phyloP scores from a whole-genome alignment of 2,113 vertebrate species.

The Lipotes vexillifer region DNA sequence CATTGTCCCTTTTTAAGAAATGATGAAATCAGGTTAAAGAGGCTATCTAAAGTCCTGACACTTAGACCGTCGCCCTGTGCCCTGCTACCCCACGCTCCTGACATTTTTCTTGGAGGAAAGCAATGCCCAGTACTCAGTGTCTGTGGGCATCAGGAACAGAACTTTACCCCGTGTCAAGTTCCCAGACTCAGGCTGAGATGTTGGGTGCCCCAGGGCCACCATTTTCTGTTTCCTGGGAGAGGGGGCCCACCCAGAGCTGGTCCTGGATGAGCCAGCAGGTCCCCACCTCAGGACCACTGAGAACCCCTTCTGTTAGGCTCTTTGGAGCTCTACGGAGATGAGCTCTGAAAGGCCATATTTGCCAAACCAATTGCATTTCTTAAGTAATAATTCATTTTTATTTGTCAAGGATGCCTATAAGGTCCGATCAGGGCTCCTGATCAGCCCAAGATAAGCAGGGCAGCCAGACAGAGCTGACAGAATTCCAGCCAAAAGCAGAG shows the following conservation, averaged over 20 bases:
- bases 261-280: background rate
- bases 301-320: background rate
- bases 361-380: slow-evolving; percentile 63
- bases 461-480: slow-evolving; percentile 63
- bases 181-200: background rate
- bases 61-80: background rate
- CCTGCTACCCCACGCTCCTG: background rate
- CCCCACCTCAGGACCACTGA: background rate
- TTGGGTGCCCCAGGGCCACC: background rate
- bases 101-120: background rate
- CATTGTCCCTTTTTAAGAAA: background rate
- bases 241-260: background rate
- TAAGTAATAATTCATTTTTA: slow-evolving; percentile 72
- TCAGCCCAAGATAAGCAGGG: slow-evolving; percentile 65
- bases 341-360: background rate
- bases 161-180: background rate
- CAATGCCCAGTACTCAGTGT: background rate
- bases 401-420: slow-evolving; percentile 60
- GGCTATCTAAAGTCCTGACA: background rate
- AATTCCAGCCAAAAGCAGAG: slow-evolving; percentile 64
- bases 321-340: background rate
- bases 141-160: background rate
- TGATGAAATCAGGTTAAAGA: background rate
- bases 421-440: slow-evolving; percentile 63
- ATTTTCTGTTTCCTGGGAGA: background rate